phyloP scores from a whole-genome alignment of 1,140 invertebrate genomes.

The Aphelinus certus region DNA sequence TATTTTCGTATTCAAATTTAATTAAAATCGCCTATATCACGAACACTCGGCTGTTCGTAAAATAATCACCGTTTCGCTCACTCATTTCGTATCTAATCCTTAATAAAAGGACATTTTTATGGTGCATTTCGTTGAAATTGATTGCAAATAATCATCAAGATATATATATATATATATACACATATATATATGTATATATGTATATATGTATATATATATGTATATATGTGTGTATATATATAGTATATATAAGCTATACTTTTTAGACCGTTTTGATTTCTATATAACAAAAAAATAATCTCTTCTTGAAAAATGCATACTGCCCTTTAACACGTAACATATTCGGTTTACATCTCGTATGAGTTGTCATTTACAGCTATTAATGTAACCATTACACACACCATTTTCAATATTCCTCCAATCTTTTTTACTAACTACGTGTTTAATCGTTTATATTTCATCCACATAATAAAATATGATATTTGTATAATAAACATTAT shows the following conservation, averaged over 20 bases:
- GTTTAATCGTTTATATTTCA: conserved; percentile 56
- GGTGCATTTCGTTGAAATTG: conserved; percentile 42
- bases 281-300: conserved; percentile 46
- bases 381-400: conserved; percentile 50
- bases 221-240: conserved; percentile 10
- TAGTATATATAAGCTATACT: conserved; percentile 32
- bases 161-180: conserved; percentile 12
- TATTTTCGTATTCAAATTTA: conserved; percentile 30
- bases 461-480: conserved; percentile 62
- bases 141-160: conserved; percentile 37
- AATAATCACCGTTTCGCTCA: conserved; percentile 33
- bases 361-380: conserved; percentile 45
- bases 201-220: neutral
- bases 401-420: conserved; percentile 48
- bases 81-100: conserved; percentile 25
- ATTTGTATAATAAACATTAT: conserved; percentile 61
- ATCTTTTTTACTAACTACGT: conserved; percentile 49
- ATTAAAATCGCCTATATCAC: conserved; percentile 36
- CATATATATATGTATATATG: neutral
- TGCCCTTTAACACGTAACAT: conserved; percentile 41
- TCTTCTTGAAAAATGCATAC: conserved; percentile 41
- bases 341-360: conserved; percentile 38
- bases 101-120: conserved; percentile 36
- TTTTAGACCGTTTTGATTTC: conserved; percentile 41
- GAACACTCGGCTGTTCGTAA: conserved; percentile 34